Conservation (phyloP, 2,888 invertebrate species). For the Caenorhabditis macrosperma region DNA sequence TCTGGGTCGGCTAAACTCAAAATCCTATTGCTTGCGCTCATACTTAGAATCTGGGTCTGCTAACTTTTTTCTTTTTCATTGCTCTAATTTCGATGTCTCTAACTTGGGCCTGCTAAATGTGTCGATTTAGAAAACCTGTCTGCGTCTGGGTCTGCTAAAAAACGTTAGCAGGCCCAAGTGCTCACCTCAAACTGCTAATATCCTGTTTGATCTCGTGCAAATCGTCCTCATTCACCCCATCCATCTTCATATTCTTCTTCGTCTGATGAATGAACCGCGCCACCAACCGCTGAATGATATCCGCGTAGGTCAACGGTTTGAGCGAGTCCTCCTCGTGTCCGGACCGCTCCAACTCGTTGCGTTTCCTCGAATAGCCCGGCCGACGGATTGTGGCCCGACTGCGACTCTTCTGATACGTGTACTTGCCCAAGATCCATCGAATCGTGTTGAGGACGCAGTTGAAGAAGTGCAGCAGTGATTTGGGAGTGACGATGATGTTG, state of each 20-base stretch:
- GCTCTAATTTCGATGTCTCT: neutral
- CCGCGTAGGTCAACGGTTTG: slow-evolving; percentile 79
- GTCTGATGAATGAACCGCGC: slow-evolving; percentile 76
- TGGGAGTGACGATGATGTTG: slow-evolving; percentile 83
- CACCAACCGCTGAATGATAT: slow-evolving; percentile 83
- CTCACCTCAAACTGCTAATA: slow-evolving; percentile 83
- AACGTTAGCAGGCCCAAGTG: no score
- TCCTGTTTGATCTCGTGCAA: slow-evolving; percentile 84
- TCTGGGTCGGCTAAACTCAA: no score
- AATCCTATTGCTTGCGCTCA: no score
- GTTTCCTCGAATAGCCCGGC: slow-evolving; percentile 76
- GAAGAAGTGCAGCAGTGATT: slow-evolving; percentile 80
- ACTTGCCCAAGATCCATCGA: slow-evolving; percentile 75
- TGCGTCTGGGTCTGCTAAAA: no score
- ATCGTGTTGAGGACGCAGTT: slow-evolving; percentile 70
- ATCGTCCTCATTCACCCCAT: slow-evolving; percentile 84
- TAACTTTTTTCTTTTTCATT: no score
- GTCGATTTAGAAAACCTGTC: no score
- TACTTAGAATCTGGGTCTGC: no score
- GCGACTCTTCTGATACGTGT: slow-evolving; percentile 73
- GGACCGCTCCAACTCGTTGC: slow-evolving; percentile 65
- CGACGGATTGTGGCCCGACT: slow-evolving; percentile 79
- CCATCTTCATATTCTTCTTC: slow-evolving; percentile 83
- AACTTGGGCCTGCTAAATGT: no score
- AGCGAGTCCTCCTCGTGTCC: slow-evolving; percentile 64